Conservation (phyloP, 2,113 vertebrate genomes). For the Eudyptes chrysolophus region DNA sequence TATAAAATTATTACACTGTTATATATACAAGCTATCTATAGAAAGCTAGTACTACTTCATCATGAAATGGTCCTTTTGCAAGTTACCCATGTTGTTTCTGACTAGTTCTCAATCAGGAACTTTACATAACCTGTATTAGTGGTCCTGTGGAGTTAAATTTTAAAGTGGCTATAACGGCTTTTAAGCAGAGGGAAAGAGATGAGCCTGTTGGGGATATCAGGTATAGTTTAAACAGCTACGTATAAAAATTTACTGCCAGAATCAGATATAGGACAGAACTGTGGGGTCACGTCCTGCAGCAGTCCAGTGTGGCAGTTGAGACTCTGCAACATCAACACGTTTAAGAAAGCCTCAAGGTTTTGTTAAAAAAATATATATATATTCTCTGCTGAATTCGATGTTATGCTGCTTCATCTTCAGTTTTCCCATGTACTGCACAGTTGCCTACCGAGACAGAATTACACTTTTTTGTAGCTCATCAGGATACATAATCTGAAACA, state of each 20-base stretch:
- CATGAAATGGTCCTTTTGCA: background rate
- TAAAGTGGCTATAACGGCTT: background rate
- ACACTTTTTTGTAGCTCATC: background rate
- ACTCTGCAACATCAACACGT: background rate
- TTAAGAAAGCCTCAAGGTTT: background rate
- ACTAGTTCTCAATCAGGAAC: background rate
- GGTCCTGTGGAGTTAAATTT: background rate
- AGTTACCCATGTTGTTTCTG: background rate
- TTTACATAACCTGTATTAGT: background rate
- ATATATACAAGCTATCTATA: background rate
- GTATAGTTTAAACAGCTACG: background rate
- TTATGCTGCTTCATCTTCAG: background rate
- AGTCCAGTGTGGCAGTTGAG: background rate
- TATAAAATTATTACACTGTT: background rate
- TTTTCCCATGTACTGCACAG: background rate
- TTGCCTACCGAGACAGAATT: background rate
- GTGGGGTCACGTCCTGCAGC: background rate
- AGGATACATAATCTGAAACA: background rate
- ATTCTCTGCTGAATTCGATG: background rate
- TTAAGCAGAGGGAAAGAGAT: background rate
- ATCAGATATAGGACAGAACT: background rate
- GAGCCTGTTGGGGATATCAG: background rate
- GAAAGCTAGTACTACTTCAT: background rate
- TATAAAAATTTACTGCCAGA: background rate
- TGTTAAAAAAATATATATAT: background rate